A percentile compares a stretch with the other conserved stretches of the same genome.
Conservation (phyloP, 2,797 vertebrate species). For the Knipowitschia caucasica region DNA sequence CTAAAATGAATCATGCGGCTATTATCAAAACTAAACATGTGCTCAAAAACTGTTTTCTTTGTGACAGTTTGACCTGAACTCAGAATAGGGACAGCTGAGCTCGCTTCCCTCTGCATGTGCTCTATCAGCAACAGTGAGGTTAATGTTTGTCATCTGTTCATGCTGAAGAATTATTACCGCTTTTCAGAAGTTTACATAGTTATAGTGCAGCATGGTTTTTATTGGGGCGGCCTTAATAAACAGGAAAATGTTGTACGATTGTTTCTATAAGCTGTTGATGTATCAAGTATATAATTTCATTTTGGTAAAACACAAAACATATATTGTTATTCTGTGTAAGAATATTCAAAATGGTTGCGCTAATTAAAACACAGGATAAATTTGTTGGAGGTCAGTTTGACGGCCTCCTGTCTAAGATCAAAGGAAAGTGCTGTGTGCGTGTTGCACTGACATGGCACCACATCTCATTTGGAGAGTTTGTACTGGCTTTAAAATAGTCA, state of each 20-base stretch:
- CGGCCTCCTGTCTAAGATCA: constrained; percentile 8
- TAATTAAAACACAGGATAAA: neutral
- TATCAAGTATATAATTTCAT: too few species aligned
- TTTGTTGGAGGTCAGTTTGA: constrained; percentile 17
- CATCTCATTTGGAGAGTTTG: constrained; percentile 50
- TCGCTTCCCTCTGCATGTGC: neutral
- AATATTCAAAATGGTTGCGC: neutral
- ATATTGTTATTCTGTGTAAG: too few species aligned
- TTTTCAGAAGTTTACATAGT: too few species aligned
- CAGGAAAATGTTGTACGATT: too few species aligned
- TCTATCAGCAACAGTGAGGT: too few species aligned
- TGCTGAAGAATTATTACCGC: too few species aligned
- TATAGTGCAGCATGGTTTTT: too few species aligned
- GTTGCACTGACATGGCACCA: constrained; percentile 37
- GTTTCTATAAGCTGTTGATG: too few species aligned
- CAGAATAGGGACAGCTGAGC: neutral
- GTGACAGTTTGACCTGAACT: constrained; percentile 1
- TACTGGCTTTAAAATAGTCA: constrained; percentile 49
- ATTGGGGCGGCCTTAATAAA: too few species aligned
- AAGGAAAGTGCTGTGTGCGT: constrained; percentile 16
- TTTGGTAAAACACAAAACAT: too few species aligned
- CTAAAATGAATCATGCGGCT: neutral
- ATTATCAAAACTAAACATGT: neutral
- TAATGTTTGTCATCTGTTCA: too few species aligned
- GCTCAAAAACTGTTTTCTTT: neutral